Evolutionary conservation across 2,797 vertebrate genomes (phyloP).

Genomic region (Synaphobranchus kaupii): DNA sequence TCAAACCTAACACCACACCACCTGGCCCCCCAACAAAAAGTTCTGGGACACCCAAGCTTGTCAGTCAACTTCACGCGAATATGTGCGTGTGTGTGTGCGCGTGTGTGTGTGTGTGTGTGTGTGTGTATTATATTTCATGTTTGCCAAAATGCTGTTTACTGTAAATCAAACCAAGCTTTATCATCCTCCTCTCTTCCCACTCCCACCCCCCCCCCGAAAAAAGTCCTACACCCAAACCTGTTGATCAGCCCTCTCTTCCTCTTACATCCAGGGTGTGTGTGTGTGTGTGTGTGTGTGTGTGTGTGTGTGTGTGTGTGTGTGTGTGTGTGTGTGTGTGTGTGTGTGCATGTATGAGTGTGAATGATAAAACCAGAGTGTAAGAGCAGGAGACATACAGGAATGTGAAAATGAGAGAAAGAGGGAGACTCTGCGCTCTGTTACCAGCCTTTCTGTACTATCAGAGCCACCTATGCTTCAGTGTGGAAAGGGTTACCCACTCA

Average conservation of each 20-base stretch:
- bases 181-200: not conserved
- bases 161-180: not conserved
- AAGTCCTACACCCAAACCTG: not conserved
- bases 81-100: not conserved
- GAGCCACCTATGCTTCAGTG: not conserved
- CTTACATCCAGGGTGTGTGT: not conserved
- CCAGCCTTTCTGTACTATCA: not conserved
- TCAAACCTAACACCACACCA: slow-evolving; percentile 9
- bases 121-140: not conserved
- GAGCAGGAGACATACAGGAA: not conserved
- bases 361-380: not conserved
- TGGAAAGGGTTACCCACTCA: not conserved
- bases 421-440: not conserved
- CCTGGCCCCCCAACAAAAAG: slow-evolving; percentile 13
- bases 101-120: not conserved
- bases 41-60: slow-evolving; percentile 49
- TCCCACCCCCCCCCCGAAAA: not conserved
- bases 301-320: too few relatives aligned
- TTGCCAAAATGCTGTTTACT: not conserved
- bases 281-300: not conserved
- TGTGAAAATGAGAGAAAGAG: not conserved
- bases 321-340: too few relatives aligned
- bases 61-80: slow-evolving; percentile 41
- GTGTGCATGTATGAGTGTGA: not conserved
- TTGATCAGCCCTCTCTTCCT: slow-evolving; percentile 27